Conservation (phyloP, 2,888 invertebrate genomes). For the Apodemia zela region DNA sequence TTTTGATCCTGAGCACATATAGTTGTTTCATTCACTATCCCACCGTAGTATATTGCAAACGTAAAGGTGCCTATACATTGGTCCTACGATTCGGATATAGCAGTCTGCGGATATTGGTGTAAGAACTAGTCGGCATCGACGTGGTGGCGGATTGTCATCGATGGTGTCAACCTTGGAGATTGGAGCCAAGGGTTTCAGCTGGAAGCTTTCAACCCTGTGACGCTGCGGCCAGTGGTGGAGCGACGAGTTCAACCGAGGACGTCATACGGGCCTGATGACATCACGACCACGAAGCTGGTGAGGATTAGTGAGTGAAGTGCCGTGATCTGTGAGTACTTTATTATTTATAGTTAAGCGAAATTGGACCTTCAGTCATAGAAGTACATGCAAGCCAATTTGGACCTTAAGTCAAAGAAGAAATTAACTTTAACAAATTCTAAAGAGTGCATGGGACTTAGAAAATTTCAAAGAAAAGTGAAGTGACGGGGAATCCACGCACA, state of each 20-base stretch:
- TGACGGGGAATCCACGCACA: background rate
- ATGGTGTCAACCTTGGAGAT: background rate
- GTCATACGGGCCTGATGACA: background rate
- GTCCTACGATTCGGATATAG: background rate
- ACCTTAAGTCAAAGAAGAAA: background rate
- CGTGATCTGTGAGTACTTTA: conserved; percentile 1
- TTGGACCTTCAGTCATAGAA: background rate
- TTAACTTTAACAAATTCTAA: background rate
- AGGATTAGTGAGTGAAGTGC: background rate
- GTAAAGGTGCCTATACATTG: background rate
- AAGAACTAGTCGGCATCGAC: conserved; percentile 3
- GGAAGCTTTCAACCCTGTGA: background rate
- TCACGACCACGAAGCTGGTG: background rate
- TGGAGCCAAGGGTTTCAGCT: conserved; percentile 1
- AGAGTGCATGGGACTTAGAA: background rate
- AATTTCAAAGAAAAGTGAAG: background rate
- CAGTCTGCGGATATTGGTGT: background rate
- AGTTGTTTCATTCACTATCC: no score
- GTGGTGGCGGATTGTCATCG: conserved; percentile 7
- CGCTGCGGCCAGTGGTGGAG: conserved; percentile 5
- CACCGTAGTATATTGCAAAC: no score
- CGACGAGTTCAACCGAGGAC: background rate
- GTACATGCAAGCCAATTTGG: no score
- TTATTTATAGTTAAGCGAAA: background rate
- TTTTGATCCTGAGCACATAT: no score